These are phyloP conservation scores for Ariolimax columbianus DNA, from an alignment of 2,888 invertebrate genomes.

Conservation along the genomic window DNA sequence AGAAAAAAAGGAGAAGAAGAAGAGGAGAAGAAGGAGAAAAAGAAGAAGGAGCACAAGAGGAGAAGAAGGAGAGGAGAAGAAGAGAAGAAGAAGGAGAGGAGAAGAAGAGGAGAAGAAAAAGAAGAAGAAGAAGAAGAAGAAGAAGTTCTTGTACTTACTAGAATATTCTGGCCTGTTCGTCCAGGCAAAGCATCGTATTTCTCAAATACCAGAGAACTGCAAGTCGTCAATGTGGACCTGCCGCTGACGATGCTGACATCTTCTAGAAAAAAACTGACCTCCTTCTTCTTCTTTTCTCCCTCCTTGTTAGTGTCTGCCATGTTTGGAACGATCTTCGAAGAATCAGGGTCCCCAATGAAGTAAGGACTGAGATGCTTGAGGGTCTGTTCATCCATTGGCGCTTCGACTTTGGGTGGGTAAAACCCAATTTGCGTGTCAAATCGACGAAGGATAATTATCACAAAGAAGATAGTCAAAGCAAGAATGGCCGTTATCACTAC, in stretches of 20 bases:
- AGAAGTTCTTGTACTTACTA: no score
- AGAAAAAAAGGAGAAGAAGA: no score
- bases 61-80: no score
- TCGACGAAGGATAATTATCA: constrained; percentile 58
- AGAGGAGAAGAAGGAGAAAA: no score
- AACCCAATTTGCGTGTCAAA: constrained; percentile 54
- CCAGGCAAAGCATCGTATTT: no score
- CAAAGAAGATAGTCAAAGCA: constrained; percentile 57
- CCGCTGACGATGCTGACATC: constrained; percentile 55
- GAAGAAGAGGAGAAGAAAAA: no score
- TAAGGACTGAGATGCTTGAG: constrained; percentile 32
- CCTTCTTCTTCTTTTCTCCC: constrained; percentile 57
- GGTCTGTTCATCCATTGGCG: constrained; percentile 48
- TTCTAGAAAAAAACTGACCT: constrained; percentile 62
- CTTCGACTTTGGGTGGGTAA: constrained; percentile 55
- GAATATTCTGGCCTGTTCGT: no score
- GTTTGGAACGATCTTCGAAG: constrained; percentile 24
- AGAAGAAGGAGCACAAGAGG: no score
- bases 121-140: no score
- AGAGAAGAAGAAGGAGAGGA: no score
- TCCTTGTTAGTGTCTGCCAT: constrained; percentile 7
- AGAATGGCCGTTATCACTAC: constrained; percentile 61
- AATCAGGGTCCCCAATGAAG: background rate
- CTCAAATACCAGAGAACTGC: no score
- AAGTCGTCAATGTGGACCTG: background rate